These are phyloP conservation scores for Drosophila punjabiensis DNA, from an alignment of 1,140 invertebrate genomes.

Conservation along the genomic window DNA sequence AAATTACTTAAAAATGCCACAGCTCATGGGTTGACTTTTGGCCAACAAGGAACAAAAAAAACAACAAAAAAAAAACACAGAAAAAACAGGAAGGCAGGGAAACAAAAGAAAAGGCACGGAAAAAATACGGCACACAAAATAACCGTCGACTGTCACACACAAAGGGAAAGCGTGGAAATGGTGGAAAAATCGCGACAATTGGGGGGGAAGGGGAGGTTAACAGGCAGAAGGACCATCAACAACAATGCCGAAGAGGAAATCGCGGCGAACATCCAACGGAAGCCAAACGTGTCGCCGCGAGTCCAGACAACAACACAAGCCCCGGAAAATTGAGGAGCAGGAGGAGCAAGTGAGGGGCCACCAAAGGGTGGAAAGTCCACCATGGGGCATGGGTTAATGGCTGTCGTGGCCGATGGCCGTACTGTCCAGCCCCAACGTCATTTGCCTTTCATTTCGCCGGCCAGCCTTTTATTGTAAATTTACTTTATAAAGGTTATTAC, in stretches of 20 bases:
- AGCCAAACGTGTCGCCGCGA: slow-evolving; percentile 76
- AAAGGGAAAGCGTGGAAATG: slow-evolving; percentile 39
- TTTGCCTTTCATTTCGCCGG: slow-evolving; percentile 61
- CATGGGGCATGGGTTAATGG: slow-evolving; percentile 21
- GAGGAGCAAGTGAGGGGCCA: background rate
- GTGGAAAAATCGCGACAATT: slow-evolving; percentile 9
- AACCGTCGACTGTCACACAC: slow-evolving; percentile 56
- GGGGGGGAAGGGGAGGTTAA: slow-evolving; percentile 6
- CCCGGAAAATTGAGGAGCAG: slow-evolving; percentile 10
- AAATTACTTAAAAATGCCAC: slow-evolving; percentile 85
- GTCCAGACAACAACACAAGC: slow-evolving; percentile 52
- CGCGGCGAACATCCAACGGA: slow-evolving; percentile 77
- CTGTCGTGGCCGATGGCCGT: slow-evolving; percentile 14
- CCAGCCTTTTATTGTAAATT: slow-evolving; percentile 79
- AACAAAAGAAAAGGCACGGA: slow-evolving; percentile 24
- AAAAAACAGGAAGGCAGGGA: slow-evolving; percentile 16
- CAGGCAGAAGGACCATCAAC: slow-evolving; percentile 20
- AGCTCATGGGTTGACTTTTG: slow-evolving; percentile 85
- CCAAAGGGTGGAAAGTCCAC: background rate
- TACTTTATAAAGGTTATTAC: slow-evolving; percentile 83
- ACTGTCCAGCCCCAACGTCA: slow-evolving; percentile 26
- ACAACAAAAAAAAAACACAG: slow-evolving; percentile 37
- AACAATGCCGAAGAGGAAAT: slow-evolving; percentile 64
- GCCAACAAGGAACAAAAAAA: slow-evolving; percentile 72
- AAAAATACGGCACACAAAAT: slow-evolving; percentile 46